phyloP scores from a whole-genome alignment of 2,888 invertebrate genomes.

The Agrilus cyanescens region DNA sequence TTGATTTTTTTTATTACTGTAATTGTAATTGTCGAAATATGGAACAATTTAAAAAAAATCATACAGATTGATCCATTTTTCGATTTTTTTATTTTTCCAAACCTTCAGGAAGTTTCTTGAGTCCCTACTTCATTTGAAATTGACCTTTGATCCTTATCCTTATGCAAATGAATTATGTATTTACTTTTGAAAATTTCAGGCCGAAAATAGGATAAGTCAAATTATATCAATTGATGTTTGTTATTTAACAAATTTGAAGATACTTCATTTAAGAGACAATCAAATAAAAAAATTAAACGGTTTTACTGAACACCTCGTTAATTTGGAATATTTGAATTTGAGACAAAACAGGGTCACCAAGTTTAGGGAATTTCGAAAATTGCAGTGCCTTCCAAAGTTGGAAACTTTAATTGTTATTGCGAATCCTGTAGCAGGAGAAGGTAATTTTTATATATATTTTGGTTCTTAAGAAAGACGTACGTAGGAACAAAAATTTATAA shows the following conservation, averaged over 20 bases:
- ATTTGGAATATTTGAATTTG: conserved; percentile 45
- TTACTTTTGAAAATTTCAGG: conserved; percentile 23
- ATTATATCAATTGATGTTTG: conserved; percentile 54
- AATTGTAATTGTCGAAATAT: no score
- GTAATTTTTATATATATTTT: no score
- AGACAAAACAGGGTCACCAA: conserved; percentile 42
- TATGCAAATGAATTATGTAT: no score
- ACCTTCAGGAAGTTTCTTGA: no score
- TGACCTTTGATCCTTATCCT: no score
- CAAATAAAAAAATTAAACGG: conserved; percentile 42
- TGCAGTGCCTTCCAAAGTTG: conserved; percentile 38
- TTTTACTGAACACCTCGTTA: conserved; percentile 34
- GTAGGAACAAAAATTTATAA: no score
- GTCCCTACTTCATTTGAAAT: no score
- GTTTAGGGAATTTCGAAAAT: conserved; percentile 42
- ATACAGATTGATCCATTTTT: no score
- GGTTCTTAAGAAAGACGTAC: no score
- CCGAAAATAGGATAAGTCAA: conserved; percentile 55
- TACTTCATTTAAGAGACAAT: conserved; percentile 64
- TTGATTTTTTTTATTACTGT: no score
- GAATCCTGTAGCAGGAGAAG: conserved; percentile 36
- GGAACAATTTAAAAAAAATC: no score
- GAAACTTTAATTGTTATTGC: conserved; percentile 42
- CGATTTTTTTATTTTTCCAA: no score
- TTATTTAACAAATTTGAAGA: conserved; percentile 46